Evolutionary conservation across 2,113 vertebrate species (phyloP), one percentile per base, ranked within the genome.

Genomic region (Larimichthys crocea): DNA sequence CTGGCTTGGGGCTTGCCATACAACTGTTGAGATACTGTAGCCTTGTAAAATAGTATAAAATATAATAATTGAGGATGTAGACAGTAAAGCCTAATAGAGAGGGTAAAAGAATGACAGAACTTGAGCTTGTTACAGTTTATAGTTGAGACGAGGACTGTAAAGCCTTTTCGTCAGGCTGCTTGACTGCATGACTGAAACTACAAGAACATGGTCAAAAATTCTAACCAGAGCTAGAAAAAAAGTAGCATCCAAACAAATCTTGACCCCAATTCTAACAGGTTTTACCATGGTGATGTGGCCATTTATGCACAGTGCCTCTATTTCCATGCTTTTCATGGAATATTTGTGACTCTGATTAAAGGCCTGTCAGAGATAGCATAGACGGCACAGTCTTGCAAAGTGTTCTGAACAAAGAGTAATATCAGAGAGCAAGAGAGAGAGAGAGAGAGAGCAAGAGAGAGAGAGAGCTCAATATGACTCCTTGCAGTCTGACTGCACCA

Each of bases 401-500:
- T 56, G 56, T 46, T 68, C 64, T 40, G 68, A 80, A 80, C 79
- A 61, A 69, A 64, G 69, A 63, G 73, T 56, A 74, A 84, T 48
- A 79, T 53, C 19, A 63, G 31, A 19, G 59, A 60, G 15, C 8
- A 15, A 31, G 3, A 60, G 26, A 59, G 31, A 62, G 10, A 42
- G 73, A 70, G n/a, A 22, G 10, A 5, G 15, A 31, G 42, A n/a
- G n/a, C n/a, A n/a, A 22, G 26, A 63, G 20, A 31, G 15, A 49
- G 49, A 9, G 15, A 20, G 29, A 7, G 65, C 29, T 80, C 40
- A 17, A 50, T 77, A 48, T 57, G 52, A 85, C n/a, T 55, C 55
- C 42, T 74, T 74, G 46, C 69, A 78, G 82, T 79, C 29, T 66
- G 70, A 59, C 76, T 71, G 60, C 76, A 81, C 44, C 65, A 85